Evolutionary conservation across 2,113 vertebrate species (phyloP).

Genomic region (Spermophilus dauricus): DNA sequence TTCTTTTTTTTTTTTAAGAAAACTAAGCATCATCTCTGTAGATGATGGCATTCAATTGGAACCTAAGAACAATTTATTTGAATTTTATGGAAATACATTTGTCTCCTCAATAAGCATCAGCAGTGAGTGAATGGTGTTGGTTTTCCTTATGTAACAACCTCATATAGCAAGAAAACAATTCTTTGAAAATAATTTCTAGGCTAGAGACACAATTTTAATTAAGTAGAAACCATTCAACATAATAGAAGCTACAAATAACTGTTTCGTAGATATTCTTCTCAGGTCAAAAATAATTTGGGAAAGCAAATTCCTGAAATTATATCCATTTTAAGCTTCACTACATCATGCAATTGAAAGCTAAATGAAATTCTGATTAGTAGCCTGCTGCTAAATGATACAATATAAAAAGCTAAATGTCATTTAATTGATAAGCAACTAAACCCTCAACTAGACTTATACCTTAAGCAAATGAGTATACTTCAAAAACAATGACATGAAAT

Average conservation of each 20-base stretch:
- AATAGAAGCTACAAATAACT: constrained; percentile 72
- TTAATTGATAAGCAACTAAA: constrained; percentile 69
- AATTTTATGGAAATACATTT: constrained; percentile 51
- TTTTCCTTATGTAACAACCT: constrained; percentile 46
- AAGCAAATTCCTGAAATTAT: constrained; percentile 74
- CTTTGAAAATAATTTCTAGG: constrained; percentile 76
- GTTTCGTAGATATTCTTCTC: constrained; percentile 53
- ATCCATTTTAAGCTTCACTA: constrained; percentile 67
- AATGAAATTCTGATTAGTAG: constrained; percentile 78
- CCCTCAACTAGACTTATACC: constrained; percentile 43
- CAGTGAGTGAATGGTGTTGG: background rate
- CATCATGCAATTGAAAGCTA: constrained; percentile 68
- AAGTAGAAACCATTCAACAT: constrained; percentile 68
- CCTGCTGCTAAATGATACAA: constrained; percentile 70
- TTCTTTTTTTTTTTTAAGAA: background rate
- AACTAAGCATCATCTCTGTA: constrained; percentile 2
- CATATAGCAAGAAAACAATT: constrained; percentile 67
- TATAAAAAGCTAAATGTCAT: constrained; percentile 73
- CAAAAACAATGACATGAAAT: background rate
- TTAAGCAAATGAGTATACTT: constrained; percentile 47
- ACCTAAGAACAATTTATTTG: constrained; percentile 42
- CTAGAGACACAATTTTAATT: constrained; percentile 77
- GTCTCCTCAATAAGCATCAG: constrained; percentile 38
- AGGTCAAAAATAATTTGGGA: constrained; percentile 74
- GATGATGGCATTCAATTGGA: background rate